A percentile compares a stretch with the other conserved stretches of the same genome.
Evolutionary conservation across 2,888 invertebrate species (phyloP).

Genomic region (Orthonychiurus folsomi): DNA sequence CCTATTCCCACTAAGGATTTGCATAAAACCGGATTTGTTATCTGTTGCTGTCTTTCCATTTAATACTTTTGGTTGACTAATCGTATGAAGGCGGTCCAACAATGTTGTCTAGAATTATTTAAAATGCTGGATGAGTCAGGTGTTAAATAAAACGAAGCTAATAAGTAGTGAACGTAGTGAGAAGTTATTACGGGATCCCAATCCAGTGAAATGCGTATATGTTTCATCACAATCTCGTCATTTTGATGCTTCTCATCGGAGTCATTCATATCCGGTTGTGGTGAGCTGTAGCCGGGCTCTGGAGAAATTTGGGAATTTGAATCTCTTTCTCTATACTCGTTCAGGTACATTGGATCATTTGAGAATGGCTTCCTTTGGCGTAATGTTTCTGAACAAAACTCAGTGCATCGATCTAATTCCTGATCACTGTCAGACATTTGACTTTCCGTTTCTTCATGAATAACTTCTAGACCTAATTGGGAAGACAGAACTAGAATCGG

Average conservation of each 20-base stretch:
- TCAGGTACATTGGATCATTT: not conserved
- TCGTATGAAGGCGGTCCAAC: constrained; percentile 28
- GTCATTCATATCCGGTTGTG: constrained; percentile 12
- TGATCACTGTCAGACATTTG: constrained; percentile 39
- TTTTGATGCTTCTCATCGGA: constrained; percentile 15
- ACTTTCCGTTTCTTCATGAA: constrained; percentile 41
- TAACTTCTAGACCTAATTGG: constrained; percentile 37
- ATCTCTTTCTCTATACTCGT: constrained; percentile 8
- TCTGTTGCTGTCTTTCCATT: constrained; percentile 17
- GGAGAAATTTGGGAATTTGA: constrained; percentile 11
- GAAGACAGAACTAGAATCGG: not conserved
- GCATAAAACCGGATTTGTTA: constrained; percentile 33
- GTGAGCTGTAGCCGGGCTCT: not conserved
- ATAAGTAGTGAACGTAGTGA: no score
- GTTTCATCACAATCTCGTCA: constrained; percentile 36
- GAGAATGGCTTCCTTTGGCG: constrained; percentile 19
- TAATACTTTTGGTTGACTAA: constrained; percentile 15
- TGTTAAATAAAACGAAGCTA: not conserved
- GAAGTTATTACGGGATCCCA: constrained; percentile 40
- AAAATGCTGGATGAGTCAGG: not conserved
- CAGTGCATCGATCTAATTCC: constrained; percentile 32
- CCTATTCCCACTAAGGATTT: constrained; percentile 42
- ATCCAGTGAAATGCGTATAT: constrained; percentile 37
- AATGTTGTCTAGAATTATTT: constrained; percentile 28
- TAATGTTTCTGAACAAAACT: constrained; percentile 27